Base-by-base conservation (phyloP, 2,797 vertebrate genomes). In the Sebastes vulpes region DNA sequence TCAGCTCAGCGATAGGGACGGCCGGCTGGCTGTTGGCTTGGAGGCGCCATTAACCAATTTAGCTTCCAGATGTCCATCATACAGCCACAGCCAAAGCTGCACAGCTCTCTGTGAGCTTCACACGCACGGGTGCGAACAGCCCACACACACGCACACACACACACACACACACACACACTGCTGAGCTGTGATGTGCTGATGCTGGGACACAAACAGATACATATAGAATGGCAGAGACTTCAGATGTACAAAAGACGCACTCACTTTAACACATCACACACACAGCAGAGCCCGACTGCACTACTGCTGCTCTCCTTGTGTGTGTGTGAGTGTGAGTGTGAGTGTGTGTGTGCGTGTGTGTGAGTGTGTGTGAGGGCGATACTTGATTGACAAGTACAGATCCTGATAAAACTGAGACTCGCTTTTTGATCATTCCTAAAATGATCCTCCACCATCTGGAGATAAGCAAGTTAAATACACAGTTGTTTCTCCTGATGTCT, bases 21-120 rank as follows among this genome's bases (percentile, higher is more conserved):
- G 93, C 92, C 90, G 95, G 93, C 95, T 96, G 96, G 95, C 95
- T 96, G 93, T 94, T 95, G 95, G 96, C 95, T 96, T 94, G 92
- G 95, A 96, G 95, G 96, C 93, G 79, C 95, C 95, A 96, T 96
- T 97, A 96, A 96, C 96, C 96, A 97, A 96, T 97, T 96, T 96
- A 95, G 94, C 95, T 95, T 97, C 96, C 96, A 97, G 96, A 96
- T 97, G 96, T 96, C 96, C 96, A 95, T 96, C 95, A 96, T 90
- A 79, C 85, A 94, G 87, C 90, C 84, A 83, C 79, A 94, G 94
- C 95, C 96, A 96, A 96, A 89, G 88, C 93, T 89, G 84, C 93
- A 94, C 93, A 91, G 94, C 92, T 92, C 83, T 89, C 75, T 79
- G 79, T 18, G 70, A 89, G 84, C 87, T 92, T 93, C 94, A 92